Conservation (phyloP, 2,797 vertebrate species). For the Knipowitschia caucasica region DNA sequence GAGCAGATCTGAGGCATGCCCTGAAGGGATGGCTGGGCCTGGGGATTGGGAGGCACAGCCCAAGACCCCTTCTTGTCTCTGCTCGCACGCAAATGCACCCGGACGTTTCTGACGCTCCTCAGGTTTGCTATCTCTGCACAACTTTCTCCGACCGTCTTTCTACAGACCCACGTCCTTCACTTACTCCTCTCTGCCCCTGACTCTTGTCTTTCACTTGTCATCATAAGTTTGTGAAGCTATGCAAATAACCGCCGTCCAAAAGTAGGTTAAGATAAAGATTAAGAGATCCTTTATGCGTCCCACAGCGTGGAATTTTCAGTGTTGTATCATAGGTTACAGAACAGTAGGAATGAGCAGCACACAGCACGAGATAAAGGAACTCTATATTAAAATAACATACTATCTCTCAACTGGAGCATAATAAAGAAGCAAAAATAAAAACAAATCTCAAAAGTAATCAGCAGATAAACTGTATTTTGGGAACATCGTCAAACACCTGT, state of each 20-base stretch:
- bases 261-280: too few species aligned
- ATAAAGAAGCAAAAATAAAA: slow-evolving; percentile 80
- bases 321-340: too few species aligned
- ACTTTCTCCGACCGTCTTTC: slow-evolving; percentile 82
- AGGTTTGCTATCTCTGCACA: slow-evolving; percentile 78
- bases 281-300: too few species aligned
- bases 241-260: too few species aligned
- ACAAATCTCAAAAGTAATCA: slow-evolving; percentile 52
- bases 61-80: slow-evolving; percentile 91
- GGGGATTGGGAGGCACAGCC: slow-evolving; percentile 93
- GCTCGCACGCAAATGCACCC: slow-evolving; percentile 92
- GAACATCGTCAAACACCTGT: too few species aligned
- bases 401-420: too few species aligned
- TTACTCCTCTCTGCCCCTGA: slow-evolving; percentile 46
- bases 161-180: slow-evolving; percentile 30
- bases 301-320: too few species aligned
- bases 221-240: too few species aligned
- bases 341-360: too few species aligned
- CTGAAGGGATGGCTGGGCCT: slow-evolving; percentile 98
- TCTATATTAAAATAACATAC: too few species aligned
- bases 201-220: slow-evolving; percentile 83
- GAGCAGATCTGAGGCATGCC: slow-evolving; percentile 98
- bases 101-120: slow-evolving; percentile 92
- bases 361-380: too few species aligned
- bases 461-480: neutral